phyloP scores from a whole-genome alignment of 2,113 vertebrate species.

The Crotophaga sulcirostris region DNA sequence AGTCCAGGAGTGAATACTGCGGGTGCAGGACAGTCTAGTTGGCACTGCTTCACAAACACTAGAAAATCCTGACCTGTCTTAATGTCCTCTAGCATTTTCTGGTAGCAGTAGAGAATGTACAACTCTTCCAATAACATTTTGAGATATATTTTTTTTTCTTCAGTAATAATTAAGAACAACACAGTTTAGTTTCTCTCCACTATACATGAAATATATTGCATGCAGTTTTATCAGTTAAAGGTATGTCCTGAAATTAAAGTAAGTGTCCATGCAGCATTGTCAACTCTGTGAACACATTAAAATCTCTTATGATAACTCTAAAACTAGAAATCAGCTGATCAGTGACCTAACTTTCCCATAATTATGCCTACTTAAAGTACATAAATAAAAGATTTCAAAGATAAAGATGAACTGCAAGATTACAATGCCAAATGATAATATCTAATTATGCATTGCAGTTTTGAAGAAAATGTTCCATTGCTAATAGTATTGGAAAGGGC shows the following conservation, averaged over 20 bases:
- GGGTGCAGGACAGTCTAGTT: constrained; percentile 25
- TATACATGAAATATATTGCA: constrained; percentile 37
- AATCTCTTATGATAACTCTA: neutral
- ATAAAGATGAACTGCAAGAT: constrained; percentile 1
- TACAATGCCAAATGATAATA: neutral
- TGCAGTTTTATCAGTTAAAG: constrained; percentile 47
- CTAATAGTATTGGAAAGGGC: constrained; percentile 56
- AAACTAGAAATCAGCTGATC: constrained; percentile 15
- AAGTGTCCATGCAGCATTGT: constrained; percentile 44
- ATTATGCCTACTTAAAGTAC: neutral
- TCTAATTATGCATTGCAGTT: neutral
- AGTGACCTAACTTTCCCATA: neutral
- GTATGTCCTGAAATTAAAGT: constrained; percentile 42
- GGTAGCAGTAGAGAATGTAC: constrained; percentile 32
- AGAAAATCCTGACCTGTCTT: constrained; percentile 39
- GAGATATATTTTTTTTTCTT: neutral
- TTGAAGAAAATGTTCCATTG: neutral
- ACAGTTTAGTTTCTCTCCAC: constrained; percentile 56
- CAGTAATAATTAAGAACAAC: constrained; percentile 4
- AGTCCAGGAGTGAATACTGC: constrained; percentile 24
- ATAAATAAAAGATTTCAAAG: constrained; percentile 33
- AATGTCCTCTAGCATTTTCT: constrained; percentile 9
- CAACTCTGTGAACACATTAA: constrained; percentile 24
- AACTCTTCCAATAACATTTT: neutral
- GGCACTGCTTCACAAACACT: constrained; percentile 30